A percentile compares a stretch with the other conserved stretches of the same genome.
Evolutionary conservation across 1,140 invertebrate genomes (phyloP).

Genomic region (Tetragonula clypearis): DNA sequence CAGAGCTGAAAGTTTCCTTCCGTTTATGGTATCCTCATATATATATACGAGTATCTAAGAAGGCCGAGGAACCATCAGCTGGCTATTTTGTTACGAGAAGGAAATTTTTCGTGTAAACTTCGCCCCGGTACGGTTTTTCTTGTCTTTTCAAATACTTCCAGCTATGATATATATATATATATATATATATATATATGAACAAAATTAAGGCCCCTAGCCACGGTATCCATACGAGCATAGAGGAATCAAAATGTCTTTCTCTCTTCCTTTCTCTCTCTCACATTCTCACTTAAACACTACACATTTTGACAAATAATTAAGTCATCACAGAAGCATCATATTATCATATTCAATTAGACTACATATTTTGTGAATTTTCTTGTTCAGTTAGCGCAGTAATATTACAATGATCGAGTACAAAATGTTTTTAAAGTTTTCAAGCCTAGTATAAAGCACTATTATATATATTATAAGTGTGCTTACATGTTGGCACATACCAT

Average conservation of each 20-base stretch:
- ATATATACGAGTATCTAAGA: conserved; percentile 31
- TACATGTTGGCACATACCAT: conserved; percentile 62
- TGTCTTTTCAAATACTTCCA: conserved; percentile 28
- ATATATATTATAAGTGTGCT: conserved; percentile 66
- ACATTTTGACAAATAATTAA: conserved; percentile 78
- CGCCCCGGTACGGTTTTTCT: conserved; percentile 13
- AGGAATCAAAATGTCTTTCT: conserved; percentile 54
- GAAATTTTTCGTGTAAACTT: conserved; percentile 18
- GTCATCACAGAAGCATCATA: conserved; percentile 81
- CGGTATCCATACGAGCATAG: conserved; percentile 57
- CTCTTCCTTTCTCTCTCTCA: conserved; percentile 37
- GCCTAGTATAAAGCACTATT: conserved; percentile 81
- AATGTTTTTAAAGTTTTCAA: conserved; percentile 77
- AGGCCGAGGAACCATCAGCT: conserved; percentile 25
- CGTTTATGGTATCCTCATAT: conserved; percentile 1
- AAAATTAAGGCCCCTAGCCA: conserved; percentile 59
- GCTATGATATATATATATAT: conserved; percentile 56
- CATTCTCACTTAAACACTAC: conserved; percentile 65
- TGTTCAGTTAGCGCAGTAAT: conserved; percentile 75
- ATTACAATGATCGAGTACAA: conserved; percentile 80
- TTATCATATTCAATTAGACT: conserved; percentile 78
- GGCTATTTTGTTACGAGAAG: conserved; percentile 16
- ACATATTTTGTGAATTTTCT: conserved; percentile 73
- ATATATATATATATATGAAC: conserved; percentile 50
- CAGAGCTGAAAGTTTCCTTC: conserved; percentile 42